Evolutionary conservation across 2,888 invertebrate species (phyloP).

Genomic region (Microchrysa polita): DNA sequence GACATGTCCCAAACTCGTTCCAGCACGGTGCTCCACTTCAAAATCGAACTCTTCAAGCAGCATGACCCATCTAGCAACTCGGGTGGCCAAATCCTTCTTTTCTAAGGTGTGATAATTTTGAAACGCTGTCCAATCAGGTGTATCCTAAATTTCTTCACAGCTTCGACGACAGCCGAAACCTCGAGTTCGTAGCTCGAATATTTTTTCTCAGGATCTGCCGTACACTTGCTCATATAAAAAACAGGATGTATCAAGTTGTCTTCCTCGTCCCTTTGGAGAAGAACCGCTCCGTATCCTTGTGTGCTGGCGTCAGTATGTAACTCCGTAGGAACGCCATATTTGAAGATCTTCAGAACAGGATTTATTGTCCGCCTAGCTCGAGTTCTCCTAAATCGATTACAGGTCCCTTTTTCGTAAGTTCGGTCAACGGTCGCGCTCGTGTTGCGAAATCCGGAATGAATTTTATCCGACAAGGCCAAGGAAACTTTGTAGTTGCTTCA

Average conservation of each 20-base stretch:
- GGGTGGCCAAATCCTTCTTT: not conserved
- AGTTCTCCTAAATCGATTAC: not conserved
- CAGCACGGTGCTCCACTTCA: not conserved
- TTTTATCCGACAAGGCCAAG: constrained; percentile 1
- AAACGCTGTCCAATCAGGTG: constrained; percentile 54
- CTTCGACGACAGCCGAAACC: constrained; percentile 56
- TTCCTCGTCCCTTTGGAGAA: constrained; percentile 53
- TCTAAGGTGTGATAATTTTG: constrained; percentile 33
- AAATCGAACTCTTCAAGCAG: constrained; percentile 1
- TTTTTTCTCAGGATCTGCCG: constrained; percentile 54
- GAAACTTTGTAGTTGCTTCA: constrained; percentile 6
- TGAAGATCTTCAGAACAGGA: constrained; percentile 22
- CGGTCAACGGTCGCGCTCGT: not conserved
- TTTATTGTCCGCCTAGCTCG: constrained; percentile 35
- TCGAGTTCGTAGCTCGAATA: constrained; percentile 59
- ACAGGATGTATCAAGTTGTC: constrained; percentile 55
- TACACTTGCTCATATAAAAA: constrained; percentile 56
- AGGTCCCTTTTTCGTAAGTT: constrained; percentile 1
- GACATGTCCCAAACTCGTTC: not conserved
- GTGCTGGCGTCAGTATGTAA: constrained; percentile 54
- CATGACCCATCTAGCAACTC: not conserved
- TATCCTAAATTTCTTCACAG: constrained; percentile 57
- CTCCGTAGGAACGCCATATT: constrained; percentile 46
- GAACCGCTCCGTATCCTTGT: constrained; percentile 54
- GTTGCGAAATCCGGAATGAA: constrained; percentile 10